phyloP scores from a whole-genome alignment of 2,113 vertebrate genomes.

The Emberiza fucata region DNA sequence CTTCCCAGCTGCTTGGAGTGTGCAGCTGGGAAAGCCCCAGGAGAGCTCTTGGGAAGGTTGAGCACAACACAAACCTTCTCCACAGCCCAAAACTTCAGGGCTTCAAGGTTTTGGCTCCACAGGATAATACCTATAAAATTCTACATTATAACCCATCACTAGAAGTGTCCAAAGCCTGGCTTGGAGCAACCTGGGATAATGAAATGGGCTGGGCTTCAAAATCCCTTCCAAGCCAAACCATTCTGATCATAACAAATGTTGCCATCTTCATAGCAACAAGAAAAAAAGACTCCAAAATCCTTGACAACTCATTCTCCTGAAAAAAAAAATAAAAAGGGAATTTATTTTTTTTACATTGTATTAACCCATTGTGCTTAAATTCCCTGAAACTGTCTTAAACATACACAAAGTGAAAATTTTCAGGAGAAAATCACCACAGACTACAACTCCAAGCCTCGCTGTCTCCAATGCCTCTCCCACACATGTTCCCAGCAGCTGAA shows the following conservation, averaged over 20 bases:
- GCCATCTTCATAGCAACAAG: fast-evolving
- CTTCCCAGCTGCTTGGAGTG: neutral
- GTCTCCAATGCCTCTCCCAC: neutral
- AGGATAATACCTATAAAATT: neutral
- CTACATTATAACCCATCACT: neutral
- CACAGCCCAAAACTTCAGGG: fast-evolving
- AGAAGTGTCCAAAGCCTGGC: neutral
- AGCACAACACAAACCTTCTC: neutral
- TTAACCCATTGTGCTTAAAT: neutral
- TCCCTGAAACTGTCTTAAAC: neutral
- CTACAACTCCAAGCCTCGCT: neutral
- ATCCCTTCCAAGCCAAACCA: neutral
- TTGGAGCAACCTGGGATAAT: neutral
- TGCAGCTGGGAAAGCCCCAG: neutral
- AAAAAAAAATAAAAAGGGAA: neutral
- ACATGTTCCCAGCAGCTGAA: neutral
- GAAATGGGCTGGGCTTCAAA: neutral
- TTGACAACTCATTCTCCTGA: fast-evolving
- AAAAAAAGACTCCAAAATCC: neutral
- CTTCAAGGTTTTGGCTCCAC: neutral
- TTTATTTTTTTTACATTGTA: neutral
- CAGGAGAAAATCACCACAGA: neutral
- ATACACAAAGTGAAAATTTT: neutral
- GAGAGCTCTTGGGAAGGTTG: neutral
- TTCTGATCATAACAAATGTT: neutral